Conservation (phyloP, 2,797 vertebrate species). For the Leptodactylus fallax region DNA sequence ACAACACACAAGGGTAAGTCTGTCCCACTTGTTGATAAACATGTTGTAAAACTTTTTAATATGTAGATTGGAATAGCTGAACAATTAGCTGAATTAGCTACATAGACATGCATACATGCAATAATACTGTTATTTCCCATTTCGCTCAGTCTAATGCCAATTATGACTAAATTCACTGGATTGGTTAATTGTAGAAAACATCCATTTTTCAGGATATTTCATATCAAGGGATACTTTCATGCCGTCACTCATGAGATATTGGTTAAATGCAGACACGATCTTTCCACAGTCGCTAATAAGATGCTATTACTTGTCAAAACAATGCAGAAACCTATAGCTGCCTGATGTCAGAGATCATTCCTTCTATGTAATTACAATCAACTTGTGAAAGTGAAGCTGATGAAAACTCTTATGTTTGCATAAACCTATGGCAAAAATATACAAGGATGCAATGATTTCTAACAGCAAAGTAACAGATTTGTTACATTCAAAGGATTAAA, state of each 20-base stretch:
- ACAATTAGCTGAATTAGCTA: too few species aligned
- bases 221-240: slow-evolving; percentile 12
- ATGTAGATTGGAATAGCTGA: not conserved
- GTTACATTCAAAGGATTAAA: not conserved
- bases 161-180: slow-evolving; percentile 2
- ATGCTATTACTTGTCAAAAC: slow-evolving; percentile 44
- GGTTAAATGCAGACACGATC: slow-evolving; percentile 33
- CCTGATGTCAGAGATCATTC: slow-evolving; percentile 42
- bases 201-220: not conserved
- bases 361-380: slow-evolving; percentile 60
- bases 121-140: not conserved
- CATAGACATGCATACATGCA: too few species aligned
- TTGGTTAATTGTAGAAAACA: slow-evolving; percentile 36
- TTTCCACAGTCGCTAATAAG: slow-evolving; percentile 25
- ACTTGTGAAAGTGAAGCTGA: slow-evolving; percentile 41
- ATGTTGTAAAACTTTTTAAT: not conserved
- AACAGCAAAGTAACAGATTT: not conserved
- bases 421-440: slow-evolving; percentile 38
- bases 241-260: slow-evolving; percentile 13
- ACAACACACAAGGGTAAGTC: not conserved
- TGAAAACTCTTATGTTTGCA: slow-evolving; percentile 36
- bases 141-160: not conserved
- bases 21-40: too few species aligned
- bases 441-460: slow-evolving; percentile 5
- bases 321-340: slow-evolving; percentile 43